Base-by-base conservation (phyloP, 2,113 vertebrate species). In the Cynoglossus semilaevis region DNA sequence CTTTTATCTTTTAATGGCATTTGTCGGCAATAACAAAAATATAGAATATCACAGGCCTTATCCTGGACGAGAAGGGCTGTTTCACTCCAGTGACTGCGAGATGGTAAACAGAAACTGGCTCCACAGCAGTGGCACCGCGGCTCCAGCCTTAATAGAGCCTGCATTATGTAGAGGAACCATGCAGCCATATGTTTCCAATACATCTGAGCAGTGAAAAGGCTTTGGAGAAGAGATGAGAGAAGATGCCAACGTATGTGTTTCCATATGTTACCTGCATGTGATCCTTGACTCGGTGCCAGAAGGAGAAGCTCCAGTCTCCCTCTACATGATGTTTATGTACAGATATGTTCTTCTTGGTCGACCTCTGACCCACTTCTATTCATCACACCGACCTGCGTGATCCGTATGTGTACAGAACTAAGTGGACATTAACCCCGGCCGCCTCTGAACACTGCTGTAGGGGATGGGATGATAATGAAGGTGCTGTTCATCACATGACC, bases 281-380 rank as follows among this genome's bases (percentile, higher is more conserved):
- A 41, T 58, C 38, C 50, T 53, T 58, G 41, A 61, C 10, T 50
- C 14, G 1, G 2, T 15, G 64, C 76, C 79, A 65, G 37, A 46
- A 45, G 42, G 16, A 42, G 7, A 9, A 51, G 17, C 3, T 19
- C 14, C 29, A 49, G 13, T 15, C 9, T 42, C 42, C 42, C 42
- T n/a, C 42, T 15, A 6, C 1, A 35, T 15, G n/a, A 37, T 58
- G 59, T 51, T 4, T 41, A 49, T 47, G 14, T 17, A 19, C 17
- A 9, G 34, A 36, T 35, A 48, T 41, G 45, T 59, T 67, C 45
- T 63, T 72, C 37, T 19, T 53, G 42, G 43, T 6, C 56, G 44
- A 77, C 68, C 63, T 71, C 34, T 67, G 72, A 79, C 76, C 70
- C 61, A 71, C 51, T 78, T 79, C 63, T 38, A 49, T 72, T 81